phyloP scores from a whole-genome alignment of 2,888 invertebrate species.

The Lottia scabra region DNA sequence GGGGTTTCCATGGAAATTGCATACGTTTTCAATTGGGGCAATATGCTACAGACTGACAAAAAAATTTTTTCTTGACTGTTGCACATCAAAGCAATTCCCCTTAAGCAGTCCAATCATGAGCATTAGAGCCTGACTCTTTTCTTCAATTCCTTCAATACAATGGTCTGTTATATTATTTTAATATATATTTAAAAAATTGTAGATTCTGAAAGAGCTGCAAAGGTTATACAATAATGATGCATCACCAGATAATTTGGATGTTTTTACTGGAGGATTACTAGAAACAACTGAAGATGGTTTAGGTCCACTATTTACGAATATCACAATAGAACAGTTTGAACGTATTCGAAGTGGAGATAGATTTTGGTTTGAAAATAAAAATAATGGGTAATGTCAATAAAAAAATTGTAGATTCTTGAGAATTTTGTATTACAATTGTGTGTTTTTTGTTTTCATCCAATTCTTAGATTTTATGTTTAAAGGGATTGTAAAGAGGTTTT shows the following conservation, averaged over 20 bases:
- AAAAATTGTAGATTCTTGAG: neutral
- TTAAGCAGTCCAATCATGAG: too few species aligned
- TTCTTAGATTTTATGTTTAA: too few species aligned
- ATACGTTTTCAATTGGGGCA: too few species aligned
- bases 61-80: too few species aligned
- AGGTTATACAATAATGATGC: constrained; percentile 76
- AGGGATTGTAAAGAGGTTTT: too few species aligned
- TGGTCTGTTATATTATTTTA: too few species aligned
- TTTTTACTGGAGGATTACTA: constrained; percentile 97
- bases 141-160: too few species aligned
- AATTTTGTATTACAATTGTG: neutral
- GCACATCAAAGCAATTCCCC: too few species aligned
- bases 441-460: too few species aligned
- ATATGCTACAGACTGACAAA: too few species aligned
- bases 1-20: too few species aligned
- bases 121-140: too few species aligned
- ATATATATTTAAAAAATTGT: neutral
- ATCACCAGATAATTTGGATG: constrained; percentile 86
- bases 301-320: constrained; percentile 88
- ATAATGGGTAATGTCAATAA: constrained; percentile 78
- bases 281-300: constrained; percentile 77
- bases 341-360: constrained; percentile 92
- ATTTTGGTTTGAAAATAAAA: constrained; percentile 96
- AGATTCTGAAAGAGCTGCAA: constrained; percentile 72
- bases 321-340: constrained; percentile 92